Percentiles rank a stretch among this genome's conserved stretches.
Conservation (phyloP, 2,113 vertebrate genomes). For the Daphoenositta chrysoptera region DNA sequence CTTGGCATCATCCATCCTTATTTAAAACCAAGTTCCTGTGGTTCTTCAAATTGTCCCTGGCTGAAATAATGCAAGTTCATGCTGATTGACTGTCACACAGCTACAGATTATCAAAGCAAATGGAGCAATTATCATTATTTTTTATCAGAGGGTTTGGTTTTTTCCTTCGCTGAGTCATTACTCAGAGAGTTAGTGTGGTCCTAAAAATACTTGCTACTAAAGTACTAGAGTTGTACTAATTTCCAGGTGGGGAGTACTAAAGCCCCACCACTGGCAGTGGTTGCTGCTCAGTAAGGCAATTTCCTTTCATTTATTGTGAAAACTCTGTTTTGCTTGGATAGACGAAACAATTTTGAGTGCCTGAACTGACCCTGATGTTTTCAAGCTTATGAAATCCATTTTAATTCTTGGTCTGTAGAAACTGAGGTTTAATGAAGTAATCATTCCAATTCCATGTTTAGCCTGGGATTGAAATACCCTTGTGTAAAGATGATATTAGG, state of each 20-base stretch:
- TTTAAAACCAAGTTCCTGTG: conserved; percentile 13
- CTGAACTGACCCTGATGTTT: conserved; percentile 54
- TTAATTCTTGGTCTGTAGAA: conserved; percentile 64
- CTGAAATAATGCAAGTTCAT: background rate
- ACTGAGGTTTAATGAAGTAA: conserved; percentile 62
- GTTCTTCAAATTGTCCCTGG: background rate
- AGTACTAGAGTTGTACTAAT: background rate
- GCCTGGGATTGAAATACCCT: background rate
- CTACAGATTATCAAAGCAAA: background rate
- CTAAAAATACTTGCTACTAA: background rate
- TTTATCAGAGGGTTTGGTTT: background rate
- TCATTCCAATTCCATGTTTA: conserved; percentile 31
- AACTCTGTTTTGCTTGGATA: conserved; percentile 70
- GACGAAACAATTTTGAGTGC: background rate
- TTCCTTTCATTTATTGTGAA: conserved; percentile 65
- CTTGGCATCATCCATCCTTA: background rate
- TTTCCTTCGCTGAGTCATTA: background rate
- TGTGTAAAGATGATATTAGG: background rate
- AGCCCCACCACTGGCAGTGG: background rate
- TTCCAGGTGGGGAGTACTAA: conserved; percentile 33
- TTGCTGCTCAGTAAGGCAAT: background rate
- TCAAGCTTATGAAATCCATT: conserved; percentile 66
- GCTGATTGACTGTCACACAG: background rate
- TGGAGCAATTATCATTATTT: background rate
- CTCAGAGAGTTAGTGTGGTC: background rate